Base-by-base conservation (phyloP, 2,888 invertebrate species). In the Adelphocoris suturalis region DNA sequence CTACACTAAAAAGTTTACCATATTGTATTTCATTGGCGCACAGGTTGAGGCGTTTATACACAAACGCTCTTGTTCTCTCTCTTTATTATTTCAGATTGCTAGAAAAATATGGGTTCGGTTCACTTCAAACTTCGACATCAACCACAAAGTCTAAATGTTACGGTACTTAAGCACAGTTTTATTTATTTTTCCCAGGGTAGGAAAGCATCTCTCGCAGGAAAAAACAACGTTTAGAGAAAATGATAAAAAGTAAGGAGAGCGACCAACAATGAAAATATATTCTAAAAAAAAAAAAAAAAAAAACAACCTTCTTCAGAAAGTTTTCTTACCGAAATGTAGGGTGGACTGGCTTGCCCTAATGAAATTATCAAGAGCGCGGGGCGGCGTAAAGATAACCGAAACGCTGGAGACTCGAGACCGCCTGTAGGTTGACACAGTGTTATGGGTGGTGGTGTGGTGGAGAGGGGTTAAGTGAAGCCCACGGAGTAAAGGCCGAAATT, bases 331-430 rank as follows among this genome's bases (percentile, higher is more conserved):
- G n/a, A 57, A 57, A 57, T 16, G 16, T 13, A n/a, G n/a, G n/a
- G 57, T n/a, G 16, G 57, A 37, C 37, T 37, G n/a, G 57, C 5
- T 7, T 12, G 68, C 16, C 16, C 47, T 46, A 78, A 78, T 37
- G 78, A 46, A 78, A 78, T 78, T 78, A 46, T 78, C 47, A 46
- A 78, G 47, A 78, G 47, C 16, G 16, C 78, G 78, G 37, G 46
- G 46, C 37, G 78, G 78, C 78, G 37, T 78, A 16, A 46, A 78
- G 78, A 78, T 78, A 78, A 78, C 78, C 78, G 47, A 78, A 78
- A 16, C 46, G n/a, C 46, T 5, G 76, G 37, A 16, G 37, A 23
- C 76, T 78, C 46, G 47, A 27, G 68, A 68, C 68, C 23, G 12
- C 11, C 12, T 23, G 16, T 23, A 11, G 68, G 68, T 11, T 27